A percentile compares a stretch with the other conserved stretches of the same genome.
These are phyloP conservation scores for Chaunax sp. DNA, from an alignment of 2,797 vertebrate species.

Conservation along the genomic window DNA sequence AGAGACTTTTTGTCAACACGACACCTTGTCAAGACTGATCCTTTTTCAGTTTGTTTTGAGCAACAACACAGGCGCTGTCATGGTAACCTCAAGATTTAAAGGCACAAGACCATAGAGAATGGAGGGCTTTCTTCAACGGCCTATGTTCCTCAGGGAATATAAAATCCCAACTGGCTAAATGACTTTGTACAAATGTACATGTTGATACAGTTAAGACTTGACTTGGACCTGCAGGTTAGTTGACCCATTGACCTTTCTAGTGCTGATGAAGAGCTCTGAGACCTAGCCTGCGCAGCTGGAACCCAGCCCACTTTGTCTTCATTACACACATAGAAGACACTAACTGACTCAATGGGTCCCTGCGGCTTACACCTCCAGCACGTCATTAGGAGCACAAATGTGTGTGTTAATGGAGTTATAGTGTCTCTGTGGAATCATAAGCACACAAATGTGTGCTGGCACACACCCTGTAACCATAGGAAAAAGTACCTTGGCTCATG, in stretches of 20 bases:
- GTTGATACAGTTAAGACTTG: background rate
- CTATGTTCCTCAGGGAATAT: too few relatives aligned
- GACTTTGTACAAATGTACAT: conserved; percentile 15
- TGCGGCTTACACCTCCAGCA: conserved; percentile 43
- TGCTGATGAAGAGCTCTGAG: conserved; percentile 41
- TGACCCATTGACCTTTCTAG: conserved; percentile 26
- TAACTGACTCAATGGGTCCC: conserved; percentile 56
- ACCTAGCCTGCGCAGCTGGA: conserved; percentile 32
- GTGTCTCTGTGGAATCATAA: conserved; percentile 30
- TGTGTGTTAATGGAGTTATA: conserved; percentile 49
- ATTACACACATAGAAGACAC: conserved; percentile 58
- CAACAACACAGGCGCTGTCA: too few relatives aligned
- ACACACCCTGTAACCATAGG: background rate
- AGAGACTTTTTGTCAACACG: background rate
- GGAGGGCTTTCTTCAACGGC: too few relatives aligned
- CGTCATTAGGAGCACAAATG: conserved; percentile 48
- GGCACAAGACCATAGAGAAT: too few relatives aligned
- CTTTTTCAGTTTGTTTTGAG: background rate
- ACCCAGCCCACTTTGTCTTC: conserved; percentile 59
- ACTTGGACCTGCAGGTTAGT: conserved; percentile 9
- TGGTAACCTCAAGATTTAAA: too few relatives aligned
- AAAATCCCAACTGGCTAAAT: too few relatives aligned
- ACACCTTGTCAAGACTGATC: background rate
- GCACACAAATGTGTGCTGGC: background rate
- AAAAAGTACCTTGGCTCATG: conserved; percentile 93